These are phyloP conservation scores for Sitophilus oryzae DNA, from an alignment of 1,140 invertebrate genomes.

Conservation along the genomic window DNA sequence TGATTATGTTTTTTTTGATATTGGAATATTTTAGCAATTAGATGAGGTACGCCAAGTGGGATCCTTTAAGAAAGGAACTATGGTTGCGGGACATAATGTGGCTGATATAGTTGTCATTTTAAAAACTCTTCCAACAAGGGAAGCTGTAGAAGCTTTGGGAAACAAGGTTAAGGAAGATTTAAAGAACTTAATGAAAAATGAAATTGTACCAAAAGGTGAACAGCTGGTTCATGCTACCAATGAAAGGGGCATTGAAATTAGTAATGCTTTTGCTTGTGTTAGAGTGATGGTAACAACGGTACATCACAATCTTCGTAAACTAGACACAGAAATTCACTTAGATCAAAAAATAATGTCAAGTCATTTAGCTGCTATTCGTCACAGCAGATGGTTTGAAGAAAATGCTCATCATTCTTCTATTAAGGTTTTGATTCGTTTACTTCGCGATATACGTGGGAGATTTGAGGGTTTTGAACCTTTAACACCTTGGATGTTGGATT, in stretches of 20 bases:
- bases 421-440: conserved; percentile 87
- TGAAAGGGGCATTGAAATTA: conserved; percentile 79
- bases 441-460: conserved; percentile 82
- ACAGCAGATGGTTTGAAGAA: conserved; percentile 97
- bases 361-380: conserved; percentile 88
- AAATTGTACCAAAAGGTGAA: conserved; percentile 54
- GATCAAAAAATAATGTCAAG: conserved; percentile 80
- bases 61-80: conserved; percentile 97
- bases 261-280: conserved; percentile 75
- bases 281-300: conserved; percentile 88
- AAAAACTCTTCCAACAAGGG: conserved; percentile 95
- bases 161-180: conserved; percentile 84
- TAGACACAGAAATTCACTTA: conserved; percentile 88
- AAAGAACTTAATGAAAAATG: conserved; percentile 59
- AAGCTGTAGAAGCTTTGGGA: conserved; percentile 86
- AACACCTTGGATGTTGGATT: conserved; percentile 94
- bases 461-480: conserved; percentile 87
- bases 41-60: conserved; percentile 95
- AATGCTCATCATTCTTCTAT: conserved; percentile 96
- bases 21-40: conserved; percentile 66
- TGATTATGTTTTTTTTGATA: neutral
- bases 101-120: conserved; percentile 96
- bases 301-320: conserved; percentile 85
- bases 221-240: conserved; percentile 58
- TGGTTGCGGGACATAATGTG: conserved; percentile 90